Conservation (phyloP, 1,140 invertebrate genomes). For the Pollicipes pollicipes region DNA sequence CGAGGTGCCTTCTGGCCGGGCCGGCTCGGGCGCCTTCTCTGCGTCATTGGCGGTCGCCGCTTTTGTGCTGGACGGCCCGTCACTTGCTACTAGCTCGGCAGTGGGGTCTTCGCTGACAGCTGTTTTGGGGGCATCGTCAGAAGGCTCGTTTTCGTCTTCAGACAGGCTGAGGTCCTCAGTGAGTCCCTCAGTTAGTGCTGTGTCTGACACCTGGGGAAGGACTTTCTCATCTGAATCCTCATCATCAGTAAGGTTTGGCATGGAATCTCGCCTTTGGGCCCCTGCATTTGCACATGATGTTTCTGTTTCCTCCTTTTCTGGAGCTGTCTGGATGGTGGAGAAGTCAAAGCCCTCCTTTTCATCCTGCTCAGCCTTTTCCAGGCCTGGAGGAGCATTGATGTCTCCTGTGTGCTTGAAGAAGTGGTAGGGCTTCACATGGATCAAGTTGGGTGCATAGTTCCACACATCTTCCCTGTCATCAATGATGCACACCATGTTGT, state of each 20-base stretch:
- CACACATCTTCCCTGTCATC: conserved; percentile 98
- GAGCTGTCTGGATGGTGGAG: conserved; percentile 4
- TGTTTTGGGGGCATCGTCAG: background rate
- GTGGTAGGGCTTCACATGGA: conserved; percentile 93
- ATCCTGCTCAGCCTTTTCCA: conserved; percentile 18
- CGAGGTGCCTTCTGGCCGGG: no score
- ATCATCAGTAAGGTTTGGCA: background rate
- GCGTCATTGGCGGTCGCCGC: no score
- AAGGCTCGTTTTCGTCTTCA: background rate
- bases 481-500: conserved; percentile 95
- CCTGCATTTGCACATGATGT: background rate
- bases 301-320: background rate
- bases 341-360: conserved; percentile 18
- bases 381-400: conserved; percentile 78
- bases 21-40: no score
- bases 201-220: no score
- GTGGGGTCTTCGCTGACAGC: no score
- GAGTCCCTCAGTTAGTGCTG: background rate
- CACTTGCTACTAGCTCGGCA: no score
- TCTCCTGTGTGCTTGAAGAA: conserved; percentile 97
- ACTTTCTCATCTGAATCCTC: conserved; percentile 3
- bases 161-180: background rate
- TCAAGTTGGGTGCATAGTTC: conserved; percentile 84
- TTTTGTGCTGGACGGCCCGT: no score
- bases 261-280: background rate